A percentile compares a stretch with the other conserved stretches of the same genome.
Conservation (phyloP, 2,113 vertebrate species). For the Corvus moneduloides region DNA sequence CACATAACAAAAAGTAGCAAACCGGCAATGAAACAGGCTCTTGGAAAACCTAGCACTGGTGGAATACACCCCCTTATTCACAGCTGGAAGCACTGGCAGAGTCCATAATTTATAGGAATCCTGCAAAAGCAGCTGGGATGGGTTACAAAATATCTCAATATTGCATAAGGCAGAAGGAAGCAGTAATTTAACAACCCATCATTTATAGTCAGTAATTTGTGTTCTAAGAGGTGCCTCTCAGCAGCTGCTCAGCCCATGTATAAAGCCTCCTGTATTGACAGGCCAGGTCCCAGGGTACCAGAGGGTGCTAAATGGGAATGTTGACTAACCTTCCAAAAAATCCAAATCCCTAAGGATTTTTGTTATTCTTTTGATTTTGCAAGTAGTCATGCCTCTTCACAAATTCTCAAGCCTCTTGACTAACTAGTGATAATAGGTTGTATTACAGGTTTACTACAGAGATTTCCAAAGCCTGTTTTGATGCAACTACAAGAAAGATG, state of each 20-base stretch:
- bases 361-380: not conserved
- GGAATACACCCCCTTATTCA: not conserved
- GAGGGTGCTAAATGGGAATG: not conserved
- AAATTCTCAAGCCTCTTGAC: not conserved
- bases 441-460: not conserved
- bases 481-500: not conserved
- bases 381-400: not conserved
- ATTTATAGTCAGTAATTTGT: not conserved
- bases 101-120: not conserved
- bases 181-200: not conserved
- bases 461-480: not conserved
- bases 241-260: not conserved
- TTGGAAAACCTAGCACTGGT: not conserved
- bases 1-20: not conserved
- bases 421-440: not conserved
- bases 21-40: not conserved
- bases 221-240: not conserved
- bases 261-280: not conserved
- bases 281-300: not conserved
- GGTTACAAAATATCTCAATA: not conserved
- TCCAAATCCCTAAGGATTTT: not conserved
- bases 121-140: not conserved
- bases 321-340: not conserved
- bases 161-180: not conserved
- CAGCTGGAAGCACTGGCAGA: not conserved